A percentile compares a stretch with the other conserved stretches of the same genome.
Conservation (phyloP, 2,113 vertebrate species). For the Neodon shergylaensis region DNA sequence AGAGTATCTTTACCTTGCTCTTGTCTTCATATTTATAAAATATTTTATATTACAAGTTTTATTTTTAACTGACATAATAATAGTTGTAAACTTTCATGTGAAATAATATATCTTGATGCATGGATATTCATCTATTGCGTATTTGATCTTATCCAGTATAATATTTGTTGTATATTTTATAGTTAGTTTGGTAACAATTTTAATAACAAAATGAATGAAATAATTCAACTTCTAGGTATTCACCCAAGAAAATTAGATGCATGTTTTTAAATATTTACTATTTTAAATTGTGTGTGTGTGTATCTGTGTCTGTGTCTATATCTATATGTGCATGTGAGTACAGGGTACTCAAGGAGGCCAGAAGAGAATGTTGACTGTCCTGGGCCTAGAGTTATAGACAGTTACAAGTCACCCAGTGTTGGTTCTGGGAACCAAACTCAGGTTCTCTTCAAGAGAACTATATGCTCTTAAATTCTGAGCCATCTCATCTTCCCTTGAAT, state of each 20-base stretch:
- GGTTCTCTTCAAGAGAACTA: not conserved
- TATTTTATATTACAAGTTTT: not conserved
- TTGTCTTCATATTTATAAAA: not conserved
- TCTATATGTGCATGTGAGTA: not conserved
- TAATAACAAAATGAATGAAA: constrained; percentile 34
- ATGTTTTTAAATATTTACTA: not conserved
- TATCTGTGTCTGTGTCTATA: not conserved
- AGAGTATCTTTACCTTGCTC: not conserved
- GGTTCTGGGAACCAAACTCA: not conserved
- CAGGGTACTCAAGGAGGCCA: not conserved
- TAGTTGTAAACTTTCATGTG: not conserved
- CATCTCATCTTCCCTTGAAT: not conserved
- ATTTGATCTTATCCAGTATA: not conserved
- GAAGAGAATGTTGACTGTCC: not conserved
- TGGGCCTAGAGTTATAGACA: not conserved
- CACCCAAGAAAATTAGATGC: not conserved
- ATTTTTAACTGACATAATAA: not conserved
- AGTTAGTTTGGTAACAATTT: constrained; percentile 33
- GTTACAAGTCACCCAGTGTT: not conserved
- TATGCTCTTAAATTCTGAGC: not conserved
- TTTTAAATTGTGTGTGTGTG: not conserved
- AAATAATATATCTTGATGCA: not conserved
- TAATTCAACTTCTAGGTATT: not conserved
- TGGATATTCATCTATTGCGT: not conserved
- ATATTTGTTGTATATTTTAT: constrained; percentile 15